Percentiles rank a stretch among this genome's conserved stretches.
Evolutionary conservation across 1,140 invertebrate genomes (phyloP).

Genomic region (Hydropsyche tenuis): DNA sequence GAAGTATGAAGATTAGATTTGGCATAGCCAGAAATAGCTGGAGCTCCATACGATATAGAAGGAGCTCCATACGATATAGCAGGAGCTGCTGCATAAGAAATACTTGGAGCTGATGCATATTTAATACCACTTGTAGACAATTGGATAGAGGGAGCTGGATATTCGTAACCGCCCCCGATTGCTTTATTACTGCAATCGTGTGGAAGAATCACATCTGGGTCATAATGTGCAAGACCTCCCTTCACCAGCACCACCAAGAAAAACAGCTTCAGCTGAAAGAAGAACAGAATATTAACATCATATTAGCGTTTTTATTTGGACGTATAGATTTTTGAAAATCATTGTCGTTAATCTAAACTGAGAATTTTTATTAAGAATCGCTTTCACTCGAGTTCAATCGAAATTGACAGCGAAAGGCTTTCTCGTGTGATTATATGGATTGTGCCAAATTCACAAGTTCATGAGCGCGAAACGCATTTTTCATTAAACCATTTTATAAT

Average conservation of each 20-base stretch:
- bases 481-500: too few relatives aligned
- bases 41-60: conserved; percentile 27
- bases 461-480: too few relatives aligned
- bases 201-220: conserved; percentile 61
- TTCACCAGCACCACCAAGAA: conserved; percentile 48
- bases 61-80: neutral
- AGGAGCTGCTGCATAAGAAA: conserved; percentile 20
- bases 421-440: too few relatives aligned
- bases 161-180: conserved; percentile 54
- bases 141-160: conserved; percentile 56
- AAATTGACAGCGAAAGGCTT: neutral
- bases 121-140: conserved; percentile 53
- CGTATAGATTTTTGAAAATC: neutral
- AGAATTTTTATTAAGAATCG: neutral
- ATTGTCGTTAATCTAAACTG: neutral
- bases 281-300: neutral
- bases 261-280: conserved; percentile 20
- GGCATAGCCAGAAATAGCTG: conserved; percentile 48
- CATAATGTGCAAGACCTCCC: conserved; percentile 56
- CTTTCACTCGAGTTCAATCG: neutral
- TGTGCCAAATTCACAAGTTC: too few relatives aligned
- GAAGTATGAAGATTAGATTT: conserved; percentile 24
- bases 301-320: neutral
- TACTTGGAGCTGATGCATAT: conserved; percentile 29
- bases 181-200: conserved; percentile 53